These are phyloP conservation scores for Lophochroa leadbeateri DNA, from an alignment of 2,113 vertebrate genomes.

Conservation along the genomic window DNA sequence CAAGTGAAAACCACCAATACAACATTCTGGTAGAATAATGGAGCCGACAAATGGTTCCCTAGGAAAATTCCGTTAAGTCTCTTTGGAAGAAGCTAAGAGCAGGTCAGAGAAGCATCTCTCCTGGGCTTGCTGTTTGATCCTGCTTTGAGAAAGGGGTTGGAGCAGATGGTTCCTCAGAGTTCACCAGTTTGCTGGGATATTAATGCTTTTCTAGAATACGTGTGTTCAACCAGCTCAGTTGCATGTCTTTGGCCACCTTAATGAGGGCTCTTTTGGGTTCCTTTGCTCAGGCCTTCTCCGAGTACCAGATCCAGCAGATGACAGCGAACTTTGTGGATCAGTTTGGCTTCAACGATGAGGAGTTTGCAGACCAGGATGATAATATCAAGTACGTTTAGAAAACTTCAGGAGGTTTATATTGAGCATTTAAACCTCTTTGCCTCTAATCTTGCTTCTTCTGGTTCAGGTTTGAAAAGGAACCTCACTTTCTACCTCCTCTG, in stretches of 20 bases:
- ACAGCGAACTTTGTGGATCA: constrained; percentile 95
- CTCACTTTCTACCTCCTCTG: neutral
- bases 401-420: neutral
- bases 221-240: neutral
- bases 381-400: constrained; percentile 86
- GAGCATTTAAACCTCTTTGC: neutral
- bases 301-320: constrained; percentile 99
- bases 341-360: constrained; percentile 96
- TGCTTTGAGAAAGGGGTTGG: neutral
- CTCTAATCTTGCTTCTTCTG: neutral
- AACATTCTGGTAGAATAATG: rapidly evolving
- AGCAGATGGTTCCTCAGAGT: neutral
- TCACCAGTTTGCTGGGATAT: rapidly evolving
- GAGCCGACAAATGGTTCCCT: neutral
- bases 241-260: neutral
- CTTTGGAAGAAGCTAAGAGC: neutral
- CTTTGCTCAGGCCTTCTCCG: constrained; percentile 87
- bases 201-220: rapidly evolving
- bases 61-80: too few species aligned
- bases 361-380: constrained; percentile 95
- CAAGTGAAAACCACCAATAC: rapidly evolving
- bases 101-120: neutral
- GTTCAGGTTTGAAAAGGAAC: neutral
- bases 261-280: neutral
- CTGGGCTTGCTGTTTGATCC: neutral